Evolutionary conservation across 1,140 invertebrate genomes (phyloP).

Genomic region (Pentalonia nigronervosa): DNA sequence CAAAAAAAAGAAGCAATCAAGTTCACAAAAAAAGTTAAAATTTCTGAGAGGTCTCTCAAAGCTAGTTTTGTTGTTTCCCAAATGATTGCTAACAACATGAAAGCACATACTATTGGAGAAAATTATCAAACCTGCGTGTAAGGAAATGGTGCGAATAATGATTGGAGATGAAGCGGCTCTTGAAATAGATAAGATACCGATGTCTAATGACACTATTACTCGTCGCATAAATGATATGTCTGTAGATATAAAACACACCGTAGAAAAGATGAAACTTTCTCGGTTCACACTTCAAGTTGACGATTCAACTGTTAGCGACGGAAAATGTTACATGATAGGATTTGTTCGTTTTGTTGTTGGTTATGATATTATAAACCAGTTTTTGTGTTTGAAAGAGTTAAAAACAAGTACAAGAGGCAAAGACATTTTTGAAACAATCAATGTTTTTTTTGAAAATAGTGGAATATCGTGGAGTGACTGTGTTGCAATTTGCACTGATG

Average conservation of each 20-base stretch:
- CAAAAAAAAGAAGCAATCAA: slow-evolving; percentile 36
- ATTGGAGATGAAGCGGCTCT: slow-evolving; percentile 62
- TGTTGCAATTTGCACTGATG: slow-evolving; percentile 42
- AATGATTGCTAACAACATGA: slow-evolving; percentile 63
- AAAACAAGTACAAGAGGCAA: slow-evolving; percentile 16
- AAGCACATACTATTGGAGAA: slow-evolving; percentile 64
- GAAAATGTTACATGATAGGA: slow-evolving; percentile 36
- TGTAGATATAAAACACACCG: neutral
- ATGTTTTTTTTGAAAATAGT: slow-evolving; percentile 25
- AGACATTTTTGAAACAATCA: slow-evolving; percentile 39
- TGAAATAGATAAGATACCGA: slow-evolving; percentile 61
- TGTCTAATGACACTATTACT: slow-evolving; percentile 62
- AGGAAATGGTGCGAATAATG: slow-evolving; percentile 61
- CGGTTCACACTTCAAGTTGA: neutral
- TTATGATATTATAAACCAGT: neutral
- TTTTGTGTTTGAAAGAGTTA: slow-evolving; percentile 33
- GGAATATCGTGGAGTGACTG: slow-evolving; percentile 23
- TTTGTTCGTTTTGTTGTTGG: neutral
- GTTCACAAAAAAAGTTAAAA: slow-evolving; percentile 26
- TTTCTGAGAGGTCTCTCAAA: slow-evolving; percentile 60
- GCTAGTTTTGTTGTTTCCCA: slow-evolving; percentile 62
- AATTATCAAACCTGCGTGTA: slow-evolving; percentile 63
- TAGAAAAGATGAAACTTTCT: slow-evolving; percentile 21
- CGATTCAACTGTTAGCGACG: neutral
- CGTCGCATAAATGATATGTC: slow-evolving; percentile 9